These are phyloP conservation scores for Caenorhabditis sinica DNA, from an alignment of 2,888 invertebrate species.

Conservation along the genomic window DNA sequence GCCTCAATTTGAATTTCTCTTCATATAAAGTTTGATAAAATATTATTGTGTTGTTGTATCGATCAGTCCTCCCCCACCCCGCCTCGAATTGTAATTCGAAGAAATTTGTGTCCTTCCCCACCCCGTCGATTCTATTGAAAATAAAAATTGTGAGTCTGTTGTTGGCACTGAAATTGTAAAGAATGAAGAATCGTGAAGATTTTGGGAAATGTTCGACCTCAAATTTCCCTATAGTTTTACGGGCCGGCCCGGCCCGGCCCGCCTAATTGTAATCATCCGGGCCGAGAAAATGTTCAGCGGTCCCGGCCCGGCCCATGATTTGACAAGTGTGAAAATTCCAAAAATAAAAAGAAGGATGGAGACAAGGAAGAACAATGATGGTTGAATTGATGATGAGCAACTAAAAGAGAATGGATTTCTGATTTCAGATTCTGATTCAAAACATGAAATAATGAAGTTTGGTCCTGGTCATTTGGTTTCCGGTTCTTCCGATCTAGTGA, in stretches of 20 bases:
- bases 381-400: background rate
- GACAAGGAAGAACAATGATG: conserved; percentile 6
- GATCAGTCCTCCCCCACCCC: background rate
- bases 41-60: conserved; percentile 13
- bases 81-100: background rate
- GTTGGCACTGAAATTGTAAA: background rate
- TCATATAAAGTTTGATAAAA: background rate
- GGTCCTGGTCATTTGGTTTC: conserved; percentile 16
- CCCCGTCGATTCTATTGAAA: background rate
- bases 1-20: background rate
- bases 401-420: background rate
- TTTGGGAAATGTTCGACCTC: no score
- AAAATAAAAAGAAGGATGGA: background rate
- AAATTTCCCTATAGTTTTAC: no score
- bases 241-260: no score
- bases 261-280: no score
- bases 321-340: background rate
- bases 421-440: conserved; percentile 2
- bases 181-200: no score
- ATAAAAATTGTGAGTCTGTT: conserved; percentile 16
- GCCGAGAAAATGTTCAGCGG: background rate
- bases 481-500: background rate
- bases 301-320: background rate
- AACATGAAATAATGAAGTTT: conserved; percentile 10
- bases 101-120: background rate